phyloP scores from a whole-genome alignment of 2,888 invertebrate genomes.

The Agonum fuliginosum region DNA sequence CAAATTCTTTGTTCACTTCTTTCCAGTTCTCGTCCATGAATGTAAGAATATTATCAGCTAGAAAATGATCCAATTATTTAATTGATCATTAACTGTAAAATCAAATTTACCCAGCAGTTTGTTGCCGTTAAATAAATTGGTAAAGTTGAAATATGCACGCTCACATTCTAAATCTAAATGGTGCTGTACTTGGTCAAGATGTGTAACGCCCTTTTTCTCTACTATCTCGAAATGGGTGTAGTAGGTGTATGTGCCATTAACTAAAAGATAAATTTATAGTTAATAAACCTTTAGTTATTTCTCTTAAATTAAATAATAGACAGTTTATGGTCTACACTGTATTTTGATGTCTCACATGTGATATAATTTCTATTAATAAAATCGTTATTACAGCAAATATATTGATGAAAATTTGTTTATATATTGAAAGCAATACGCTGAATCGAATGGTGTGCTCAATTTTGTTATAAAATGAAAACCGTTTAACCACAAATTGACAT shows the following conservation, averaged over 20 bases:
- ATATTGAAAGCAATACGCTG: no score
- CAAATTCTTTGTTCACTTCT: constrained; percentile 69
- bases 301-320: no score
- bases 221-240: constrained; percentile 10
- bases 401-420: no score
- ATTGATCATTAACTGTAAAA: neutral
- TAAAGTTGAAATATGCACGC: constrained; percentile 60
- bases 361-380: no score
- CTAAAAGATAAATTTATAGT: constrained; percentile 12
- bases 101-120: constrained; percentile 64
- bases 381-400: no score
- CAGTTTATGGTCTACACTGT: no score
- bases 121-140: constrained; percentile 67
- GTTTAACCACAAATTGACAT: no score
- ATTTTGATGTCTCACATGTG: no score
- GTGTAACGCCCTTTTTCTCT: neutral
- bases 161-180: neutral
- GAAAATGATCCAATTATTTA: constrained; percentile 59
- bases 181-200: neutral
- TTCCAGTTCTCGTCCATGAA: constrained; percentile 72
- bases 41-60: constrained; percentile 71
- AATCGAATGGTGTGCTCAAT: no score
- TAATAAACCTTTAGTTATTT: no score
- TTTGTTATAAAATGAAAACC: no score
- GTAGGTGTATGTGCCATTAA: constrained; percentile 19